Percentiles rank a stretch among this genome's conserved stretches.
Conservation (phyloP, 2,113 vertebrate genomes). For the Ctenodactylus gundi region DNA sequence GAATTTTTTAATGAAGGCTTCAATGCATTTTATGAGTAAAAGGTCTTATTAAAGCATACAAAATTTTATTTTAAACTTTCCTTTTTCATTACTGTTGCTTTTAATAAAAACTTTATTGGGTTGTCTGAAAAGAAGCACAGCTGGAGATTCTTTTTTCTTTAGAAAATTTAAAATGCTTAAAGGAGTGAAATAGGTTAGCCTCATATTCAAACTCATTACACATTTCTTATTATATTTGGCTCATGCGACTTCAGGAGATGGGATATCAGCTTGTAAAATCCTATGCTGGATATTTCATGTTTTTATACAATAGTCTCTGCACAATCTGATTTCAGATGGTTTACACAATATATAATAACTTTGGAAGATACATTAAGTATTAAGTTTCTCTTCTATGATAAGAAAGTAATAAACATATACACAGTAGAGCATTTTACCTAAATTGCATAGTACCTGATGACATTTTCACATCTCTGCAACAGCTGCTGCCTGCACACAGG, state of each 20-base stretch:
- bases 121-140: slow-evolving; percentile 74
- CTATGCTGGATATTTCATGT: slow-evolving; percentile 32
- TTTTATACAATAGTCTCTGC: slow-evolving; percentile 62
- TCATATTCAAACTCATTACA: slow-evolving; percentile 77
- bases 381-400: slow-evolving; percentile 50
- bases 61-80: slow-evolving; percentile 75
- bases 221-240: slow-evolving; percentile 68
- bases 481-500: slow-evolving; percentile 50
- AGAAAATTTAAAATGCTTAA: slow-evolving; percentile 70
- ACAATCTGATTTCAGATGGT: slow-evolving; percentile 27
- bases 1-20: slow-evolving; percentile 80
- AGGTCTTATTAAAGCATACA: slow-evolving; percentile 72
- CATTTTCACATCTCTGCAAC: slow-evolving; percentile 37
- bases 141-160: slow-evolving; percentile 76
- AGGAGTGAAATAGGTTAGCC: slow-evolving; percentile 56
- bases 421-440: slow-evolving; percentile 60
- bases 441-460: slow-evolving; percentile 57
- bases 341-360: slow-evolving; percentile 55
- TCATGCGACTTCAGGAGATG: slow-evolving; percentile 40
- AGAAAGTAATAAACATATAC: slow-evolving; percentile 41
- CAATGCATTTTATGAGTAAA: slow-evolving; percentile 74
- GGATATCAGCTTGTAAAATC: slow-evolving; percentile 64
- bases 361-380: slow-evolving; percentile 46
- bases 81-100: slow-evolving; percentile 76
- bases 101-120: slow-evolving; percentile 83